phyloP scores from a whole-genome alignment of 2,888 invertebrate genomes.

The Agonum fuliginosum region DNA sequence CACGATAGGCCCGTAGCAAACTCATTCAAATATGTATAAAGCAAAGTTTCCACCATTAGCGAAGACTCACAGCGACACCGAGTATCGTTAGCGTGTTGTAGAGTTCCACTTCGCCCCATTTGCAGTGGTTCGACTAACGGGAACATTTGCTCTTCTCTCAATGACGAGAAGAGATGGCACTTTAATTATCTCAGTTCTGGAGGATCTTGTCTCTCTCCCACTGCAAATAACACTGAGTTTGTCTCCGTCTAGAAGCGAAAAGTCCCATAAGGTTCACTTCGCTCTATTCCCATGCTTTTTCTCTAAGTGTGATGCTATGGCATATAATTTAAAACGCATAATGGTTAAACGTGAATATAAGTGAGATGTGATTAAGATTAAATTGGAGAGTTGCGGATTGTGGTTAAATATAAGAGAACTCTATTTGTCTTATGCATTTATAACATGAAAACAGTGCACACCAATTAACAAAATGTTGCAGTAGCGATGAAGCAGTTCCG shows the following conservation, averaged over 20 bases:
- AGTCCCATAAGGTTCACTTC: slow-evolving; percentile 40
- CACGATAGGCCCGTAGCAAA: too few relatives aligned
- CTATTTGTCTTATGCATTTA: too few relatives aligned
- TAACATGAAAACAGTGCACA: too few relatives aligned
- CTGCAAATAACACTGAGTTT: neutral
- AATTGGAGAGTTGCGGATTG: neutral
- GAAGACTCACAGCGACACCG: slow-evolving; percentile 7
- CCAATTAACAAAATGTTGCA: too few relatives aligned
- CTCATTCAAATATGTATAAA: slow-evolving; percentile 15
- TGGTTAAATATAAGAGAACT: slow-evolving; percentile 14
- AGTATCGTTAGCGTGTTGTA: slow-evolving; percentile 42
- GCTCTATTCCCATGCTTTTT: slow-evolving; percentile 44
- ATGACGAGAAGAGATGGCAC: slow-evolving; percentile 55
- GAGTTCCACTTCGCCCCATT: slow-evolving; percentile 22
- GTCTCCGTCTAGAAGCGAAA: neutral
- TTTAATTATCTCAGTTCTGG: slow-evolving; percentile 50
- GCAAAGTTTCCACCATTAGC: slow-evolving; percentile 25
- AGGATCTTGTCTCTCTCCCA: slow-evolving; percentile 1
- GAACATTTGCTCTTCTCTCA: slow-evolving; percentile 52
- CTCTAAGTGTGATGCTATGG: slow-evolving; percentile 17
- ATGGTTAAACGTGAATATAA: slow-evolving; percentile 44
- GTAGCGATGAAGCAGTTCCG: too few relatives aligned
- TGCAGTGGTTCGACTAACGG: slow-evolving; percentile 38
- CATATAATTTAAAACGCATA: slow-evolving; percentile 49
- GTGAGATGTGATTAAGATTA: slow-evolving; percentile 50